Conservation (phyloP, 2,888 invertebrate species). For the Tuta absoluta region DNA sequence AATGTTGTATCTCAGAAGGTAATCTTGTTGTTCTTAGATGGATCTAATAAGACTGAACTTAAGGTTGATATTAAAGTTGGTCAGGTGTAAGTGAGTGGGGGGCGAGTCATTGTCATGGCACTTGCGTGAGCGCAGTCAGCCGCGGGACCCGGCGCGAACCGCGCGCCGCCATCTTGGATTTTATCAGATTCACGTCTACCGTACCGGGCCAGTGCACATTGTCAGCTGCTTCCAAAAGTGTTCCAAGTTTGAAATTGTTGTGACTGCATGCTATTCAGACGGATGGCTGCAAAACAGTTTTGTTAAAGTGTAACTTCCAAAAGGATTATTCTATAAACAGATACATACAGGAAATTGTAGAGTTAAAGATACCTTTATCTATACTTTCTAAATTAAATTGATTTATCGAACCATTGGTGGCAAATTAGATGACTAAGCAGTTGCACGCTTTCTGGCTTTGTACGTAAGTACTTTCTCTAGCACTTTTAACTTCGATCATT, state of each 20-base stretch:
- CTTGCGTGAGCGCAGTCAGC: constrained; percentile 65
- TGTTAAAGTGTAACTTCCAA: neutral
- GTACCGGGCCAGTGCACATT: constrained; percentile 26
- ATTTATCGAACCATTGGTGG: constrained; percentile 56
- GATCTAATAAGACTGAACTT: constrained; percentile 30
- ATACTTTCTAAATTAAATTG: constrained; percentile 62
- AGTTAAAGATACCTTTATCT: constrained; percentile 30
- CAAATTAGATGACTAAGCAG: constrained; percentile 52
- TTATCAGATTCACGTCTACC: constrained; percentile 33
- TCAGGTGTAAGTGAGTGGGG: constrained; percentile 46
- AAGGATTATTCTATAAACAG: constrained; percentile 17
- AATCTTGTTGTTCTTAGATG: constrained; percentile 32
- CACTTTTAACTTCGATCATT: constrained; percentile 51
- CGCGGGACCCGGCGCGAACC: constrained; percentile 61
- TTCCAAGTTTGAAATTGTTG: constrained; percentile 2
- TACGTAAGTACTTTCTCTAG: constrained; percentile 64
- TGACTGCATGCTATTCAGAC: neutral
- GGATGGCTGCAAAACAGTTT: neutral
- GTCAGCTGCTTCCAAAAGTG: constrained; percentile 6
- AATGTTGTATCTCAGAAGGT: constrained; percentile 55
- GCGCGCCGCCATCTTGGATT: constrained; percentile 53
- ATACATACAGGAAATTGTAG: constrained; percentile 14
- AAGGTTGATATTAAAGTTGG: constrained; percentile 25
- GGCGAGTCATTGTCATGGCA: constrained; percentile 60
- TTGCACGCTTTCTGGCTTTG: constrained; percentile 39